These are phyloP conservation scores for Heliothis virescens DNA, from an alignment of 1,140 invertebrate species.

Conservation along the genomic window DNA sequence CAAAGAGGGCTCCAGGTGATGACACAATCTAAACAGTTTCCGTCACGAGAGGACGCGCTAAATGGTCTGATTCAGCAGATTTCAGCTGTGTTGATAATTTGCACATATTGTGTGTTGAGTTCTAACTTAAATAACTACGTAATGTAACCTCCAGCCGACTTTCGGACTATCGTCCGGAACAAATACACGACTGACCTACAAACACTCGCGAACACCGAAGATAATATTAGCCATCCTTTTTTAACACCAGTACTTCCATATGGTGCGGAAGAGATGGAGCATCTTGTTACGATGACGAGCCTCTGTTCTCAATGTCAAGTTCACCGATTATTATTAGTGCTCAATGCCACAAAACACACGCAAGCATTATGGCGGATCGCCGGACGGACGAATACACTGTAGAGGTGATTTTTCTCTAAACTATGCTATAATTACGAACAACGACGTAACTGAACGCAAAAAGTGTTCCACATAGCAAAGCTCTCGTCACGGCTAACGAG, in stretches of 20 bases:
- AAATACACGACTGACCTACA: conserved; percentile 85
- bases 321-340: conserved; percentile 86
- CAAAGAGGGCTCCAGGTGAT: conserved; percentile 36
- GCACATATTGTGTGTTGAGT: conserved; percentile 63
- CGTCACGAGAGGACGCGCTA: conserved; percentile 46
- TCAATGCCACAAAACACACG: conserved; percentile 84
- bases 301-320: conserved; percentile 85
- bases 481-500: neutral
- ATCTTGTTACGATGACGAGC: conserved; percentile 82
- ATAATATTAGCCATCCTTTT: conserved; percentile 74
- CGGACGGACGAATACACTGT: conserved; percentile 61
- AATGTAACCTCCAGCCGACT: conserved; percentile 84
- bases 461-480: conserved; percentile 7
- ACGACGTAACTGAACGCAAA: conserved; percentile 31
- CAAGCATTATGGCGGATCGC: conserved; percentile 70
- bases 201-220: conserved; percentile 78
- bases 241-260: conserved; percentile 57
- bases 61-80: conserved; percentile 49
- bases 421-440: conserved; percentile 45
- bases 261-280: conserved; percentile 72
- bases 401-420: conserved; percentile 53
- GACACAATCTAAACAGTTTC: conserved; percentile 43
- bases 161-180: conserved; percentile 85
- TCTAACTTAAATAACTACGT: conserved; percentile 76
- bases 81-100: conserved; percentile 48